Evolutionary conservation across 2,888 invertebrate species (phyloP), one percentile per base, ranked within the genome.

Genomic region (Cryptus armator): DNA sequence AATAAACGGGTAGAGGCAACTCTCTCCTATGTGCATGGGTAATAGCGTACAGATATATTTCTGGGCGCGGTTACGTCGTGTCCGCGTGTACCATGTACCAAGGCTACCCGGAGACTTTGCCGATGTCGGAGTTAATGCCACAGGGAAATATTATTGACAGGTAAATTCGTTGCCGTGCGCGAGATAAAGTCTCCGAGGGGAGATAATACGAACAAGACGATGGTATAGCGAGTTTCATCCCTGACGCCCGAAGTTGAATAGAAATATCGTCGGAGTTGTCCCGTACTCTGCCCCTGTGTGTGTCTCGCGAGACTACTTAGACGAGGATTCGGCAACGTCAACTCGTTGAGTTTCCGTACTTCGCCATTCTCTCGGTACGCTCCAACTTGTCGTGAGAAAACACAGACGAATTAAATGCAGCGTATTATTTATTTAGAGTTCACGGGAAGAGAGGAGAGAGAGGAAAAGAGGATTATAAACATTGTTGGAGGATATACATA

Each of bases 271-370:
- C 66, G 59, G 43, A 81, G 68, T 72, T 53, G 37, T 37, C 37
- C 37, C 37, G 37, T 9, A 5, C 37, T 32, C 14, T 19, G 53
- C 24, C 46, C 7, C 37, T 37, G 7, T 37, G 78, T 71, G 44
- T 51, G 62, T 68, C 43, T 85, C 85, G 46, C 44, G 79, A 72
- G 85, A 85, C 82, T 82, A 76, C 82, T 85, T 85, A 82, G 85
- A 66, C 62, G 79, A 82, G 85, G 82, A 82, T 82, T 80, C 77
- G 82, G 75, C 75, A 80, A 71, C 81, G 85, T 82, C 82, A 78
- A 53, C 82, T 79, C 51, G 37, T 71, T 37, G 72, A 64, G 64
- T n/a, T 37, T 48, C 48, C 24, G 44, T 48, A n/a, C 19, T 24
- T 16, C 12, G 7, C 68, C 14, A 32, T 67, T 32, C 44, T n/a